Conservation (phyloP, 1,140 invertebrate species). For the Cydia pomonella region DNA sequence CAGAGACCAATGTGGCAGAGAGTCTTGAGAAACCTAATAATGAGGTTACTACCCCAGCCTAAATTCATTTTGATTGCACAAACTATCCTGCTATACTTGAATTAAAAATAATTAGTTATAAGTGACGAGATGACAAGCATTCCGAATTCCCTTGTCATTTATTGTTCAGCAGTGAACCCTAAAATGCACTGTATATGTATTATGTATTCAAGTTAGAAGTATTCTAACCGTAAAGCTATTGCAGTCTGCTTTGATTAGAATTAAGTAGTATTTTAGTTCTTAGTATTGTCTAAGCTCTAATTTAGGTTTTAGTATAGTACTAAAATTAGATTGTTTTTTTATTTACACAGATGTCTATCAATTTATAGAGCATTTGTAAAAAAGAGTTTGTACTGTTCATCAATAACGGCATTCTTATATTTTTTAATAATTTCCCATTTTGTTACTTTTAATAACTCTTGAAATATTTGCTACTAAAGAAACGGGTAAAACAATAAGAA, state of each 20-base stretch:
- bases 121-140: conserved; percentile 8
- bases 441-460: too few relatives aligned
- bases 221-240: background rate
- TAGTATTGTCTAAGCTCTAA: background rate
- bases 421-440: too few relatives aligned
- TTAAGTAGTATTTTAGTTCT: conserved; percentile 19
- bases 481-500: too few relatives aligned
- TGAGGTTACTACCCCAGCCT: conserved; percentile 62
- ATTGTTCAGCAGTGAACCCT: background rate
- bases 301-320: background rate
- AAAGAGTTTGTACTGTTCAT: too few relatives aligned
- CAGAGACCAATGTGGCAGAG: conserved; percentile 50
- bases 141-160: conserved; percentile 9
- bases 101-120: background rate
- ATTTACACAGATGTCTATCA: conserved; percentile 1
- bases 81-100: background rate
- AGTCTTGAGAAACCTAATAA: conserved; percentile 53
- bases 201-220: background rate
- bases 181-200: background rate
- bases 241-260: background rate
- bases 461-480: too few relatives aligned
- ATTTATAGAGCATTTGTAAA: background rate
- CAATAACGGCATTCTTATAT: too few relatives aligned
- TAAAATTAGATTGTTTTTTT: background rate
- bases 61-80: conserved; percentile 32